Base-by-base conservation (phyloP, 2,797 vertebrate genomes). In the Oryzias dopingdopingensis region DNA sequence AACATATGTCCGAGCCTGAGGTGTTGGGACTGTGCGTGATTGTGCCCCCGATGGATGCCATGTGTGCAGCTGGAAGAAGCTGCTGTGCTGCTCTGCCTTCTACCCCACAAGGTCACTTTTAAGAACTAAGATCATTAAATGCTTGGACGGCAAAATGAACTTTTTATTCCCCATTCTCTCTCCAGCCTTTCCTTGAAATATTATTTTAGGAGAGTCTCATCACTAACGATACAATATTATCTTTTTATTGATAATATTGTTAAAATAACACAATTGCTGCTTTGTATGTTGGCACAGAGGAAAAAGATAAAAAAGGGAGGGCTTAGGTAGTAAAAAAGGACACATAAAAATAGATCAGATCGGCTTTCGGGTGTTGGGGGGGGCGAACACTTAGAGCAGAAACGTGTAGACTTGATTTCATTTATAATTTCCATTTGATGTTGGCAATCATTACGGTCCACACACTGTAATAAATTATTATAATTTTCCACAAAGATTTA, bases 1-100 rank as follows among this genome's bases (percentile, higher is more conserved):
- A 98, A 96, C 97, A 99, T 99, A 99, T 98, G 96, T 97, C 96
- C 95, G 94, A 95, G 96, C 96, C 96, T 92, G 96, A 93, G 92
- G 96, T 97, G 96, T 94, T 94, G 92, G 93, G 96, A 95, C 94
- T 93, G 92, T 93, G 94, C 93, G 93, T 95, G 94, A 96, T 95
- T 95, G 94, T 95, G 95, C 95, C 95, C 88, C 95, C 93, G 93
- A 94, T 94, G 94, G 95, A 94, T 94, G 93, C 94, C 95, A 94
- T 95, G 95, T 94, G 93, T 96, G 93, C 96, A 97, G 95, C 95
- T 97, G 95, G 94, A 95, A 93, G 94, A 94, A 93, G 94, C 94
- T 94, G 93, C 94, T 94, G 89, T 74, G 88, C 87, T 76, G 82
- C 77, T 80, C 91, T 91, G 88, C 91, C 90, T 90, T 89, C 90